Evolutionary conservation across 2,113 vertebrate genomes (phyloP), one percentile per base, ranked within the genome.

Genomic region (Micronycteris hirsuta): DNA sequence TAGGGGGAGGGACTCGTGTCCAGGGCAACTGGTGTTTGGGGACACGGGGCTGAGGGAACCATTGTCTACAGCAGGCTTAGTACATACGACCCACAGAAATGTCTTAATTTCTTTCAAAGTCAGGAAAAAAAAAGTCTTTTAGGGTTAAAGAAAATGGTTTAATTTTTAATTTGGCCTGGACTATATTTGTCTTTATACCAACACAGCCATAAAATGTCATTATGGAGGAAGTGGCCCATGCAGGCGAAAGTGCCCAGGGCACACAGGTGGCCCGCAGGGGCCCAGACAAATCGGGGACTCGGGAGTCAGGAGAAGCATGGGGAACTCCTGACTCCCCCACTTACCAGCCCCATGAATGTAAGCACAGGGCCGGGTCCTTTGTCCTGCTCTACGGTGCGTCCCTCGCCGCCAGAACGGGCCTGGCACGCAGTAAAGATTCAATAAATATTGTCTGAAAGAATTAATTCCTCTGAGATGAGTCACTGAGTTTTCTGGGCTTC

Each of bases 341-440:
- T 28, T 1, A 3, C 65, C 26, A 52, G 45, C 20, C 45, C 38
- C 3, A 36, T 10, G 28, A 56, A 15, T 3, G 4, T 28, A 12
- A 0, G 0, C 1, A 0, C 81, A 7, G n/a, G 7, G 33, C 26
- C 22, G 17, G 31, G 7, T 7, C 43, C 45, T 52, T 26, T 19
- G 33, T 19, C 31, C 70, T n/a, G 5, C 7, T n/a, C 74, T 4
- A 6, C 3, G 45, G 24, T 4, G 31, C 26, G 6, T 20, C n/a
- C 73, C 17, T 17, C 5, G 0, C 12, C 13, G 3, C 33, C 80
- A 82, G 74, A 77, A 58, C 41, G 14, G 31, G 47, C 78, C 70
- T 19, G 41, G 38, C 70, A 73, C 36, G 10, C 0, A 43, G 28
- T 33, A 87, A 73, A 15, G 38, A n/a, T 17, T 61, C 24, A 4